These are phyloP conservation scores for Garrulus glandarius DNA, from an alignment of 2,797 vertebrate genomes.

Conservation along the genomic window DNA sequence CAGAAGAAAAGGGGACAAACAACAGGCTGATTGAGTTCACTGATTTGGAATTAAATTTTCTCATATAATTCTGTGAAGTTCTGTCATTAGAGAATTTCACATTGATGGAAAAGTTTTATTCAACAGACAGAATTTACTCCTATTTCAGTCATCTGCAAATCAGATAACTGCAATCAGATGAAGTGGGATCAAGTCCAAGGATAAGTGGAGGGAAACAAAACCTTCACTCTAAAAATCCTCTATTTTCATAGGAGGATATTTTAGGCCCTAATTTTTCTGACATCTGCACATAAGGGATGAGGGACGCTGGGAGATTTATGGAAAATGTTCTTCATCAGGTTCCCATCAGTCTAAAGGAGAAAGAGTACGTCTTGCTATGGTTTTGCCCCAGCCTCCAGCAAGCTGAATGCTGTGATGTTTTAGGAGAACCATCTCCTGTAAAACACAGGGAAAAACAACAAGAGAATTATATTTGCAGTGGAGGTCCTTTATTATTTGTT, in stretches of 20 bases:
- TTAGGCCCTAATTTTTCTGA: neutral
- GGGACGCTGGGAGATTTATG: neutral
- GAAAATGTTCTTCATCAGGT: neutral
- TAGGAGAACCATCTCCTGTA: neutral
- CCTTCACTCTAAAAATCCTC: neutral
- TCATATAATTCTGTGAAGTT: neutral
- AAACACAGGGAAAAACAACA: neutral
- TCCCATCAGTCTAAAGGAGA: neutral
- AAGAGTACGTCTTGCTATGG: neutral
- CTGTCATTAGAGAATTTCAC: constrained; percentile 3
- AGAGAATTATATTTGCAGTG: neutral
- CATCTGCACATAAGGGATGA: neutral
- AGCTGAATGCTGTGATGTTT: neutral
- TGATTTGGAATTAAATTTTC: neutral
- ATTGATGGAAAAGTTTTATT: constrained; percentile 4
- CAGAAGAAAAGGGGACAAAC: neutral
- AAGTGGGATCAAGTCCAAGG: neutral
- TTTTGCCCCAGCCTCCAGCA: neutral
- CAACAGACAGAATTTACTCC: constrained; percentile 11
- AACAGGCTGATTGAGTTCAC: neutral
- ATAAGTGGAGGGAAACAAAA: constrained; percentile 2
- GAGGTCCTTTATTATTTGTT: neutral
- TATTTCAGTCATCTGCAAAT: constrained; percentile 18
- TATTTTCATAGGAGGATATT: neutral
- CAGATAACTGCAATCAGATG: neutral